These are phyloP conservation scores for Popillia japonica DNA, from an alignment of 1,140 invertebrate species.

Conservation along the genomic window DNA sequence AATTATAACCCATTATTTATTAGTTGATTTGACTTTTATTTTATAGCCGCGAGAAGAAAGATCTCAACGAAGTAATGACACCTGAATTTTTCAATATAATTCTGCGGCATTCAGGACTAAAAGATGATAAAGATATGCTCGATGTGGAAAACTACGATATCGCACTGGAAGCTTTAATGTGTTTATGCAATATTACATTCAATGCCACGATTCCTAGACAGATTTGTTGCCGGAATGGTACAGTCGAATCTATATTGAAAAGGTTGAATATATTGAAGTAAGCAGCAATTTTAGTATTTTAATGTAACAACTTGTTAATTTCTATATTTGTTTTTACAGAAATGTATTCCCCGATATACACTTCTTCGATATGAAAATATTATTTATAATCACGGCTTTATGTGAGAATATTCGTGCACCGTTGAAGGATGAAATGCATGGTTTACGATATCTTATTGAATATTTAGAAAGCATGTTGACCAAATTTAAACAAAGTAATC, in stretches of 20 bases:
- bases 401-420: slow-evolving; percentile 74
- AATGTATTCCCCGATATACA: slow-evolving; percentile 74
- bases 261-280: slow-evolving; percentile 73
- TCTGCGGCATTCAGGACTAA: slow-evolving; percentile 70
- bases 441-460: slow-evolving; percentile 81
- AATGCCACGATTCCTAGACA: slow-evolving; percentile 77
- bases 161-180: slow-evolving; percentile 75
- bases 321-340: slow-evolving; percentile 53
- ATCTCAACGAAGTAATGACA: slow-evolving; percentile 74
- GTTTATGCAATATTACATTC: slow-evolving; percentile 88
- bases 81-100: slow-evolving; percentile 72
- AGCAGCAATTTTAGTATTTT: too few relatives aligned
- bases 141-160: slow-evolving; percentile 55
- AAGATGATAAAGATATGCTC: slow-evolving; percentile 58
- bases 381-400: slow-evolving; percentile 88
- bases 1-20: slow-evolving; percentile 43
- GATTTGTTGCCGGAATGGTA: slow-evolving; percentile 74
- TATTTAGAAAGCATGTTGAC: slow-evolving; percentile 78
- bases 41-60: slow-evolving; percentile 77
- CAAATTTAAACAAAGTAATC: slow-evolving; percentile 55
- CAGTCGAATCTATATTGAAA: slow-evolving; percentile 77
- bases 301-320: too few relatives aligned
- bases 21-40: slow-evolving; percentile 42
- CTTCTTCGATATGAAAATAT: slow-evolving; percentile 86
- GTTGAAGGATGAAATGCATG: slow-evolving; percentile 80